These are phyloP conservation scores for Gouania willdenowi DNA, from an alignment of 2,797 vertebrate species.

Conservation along the genomic window DNA sequence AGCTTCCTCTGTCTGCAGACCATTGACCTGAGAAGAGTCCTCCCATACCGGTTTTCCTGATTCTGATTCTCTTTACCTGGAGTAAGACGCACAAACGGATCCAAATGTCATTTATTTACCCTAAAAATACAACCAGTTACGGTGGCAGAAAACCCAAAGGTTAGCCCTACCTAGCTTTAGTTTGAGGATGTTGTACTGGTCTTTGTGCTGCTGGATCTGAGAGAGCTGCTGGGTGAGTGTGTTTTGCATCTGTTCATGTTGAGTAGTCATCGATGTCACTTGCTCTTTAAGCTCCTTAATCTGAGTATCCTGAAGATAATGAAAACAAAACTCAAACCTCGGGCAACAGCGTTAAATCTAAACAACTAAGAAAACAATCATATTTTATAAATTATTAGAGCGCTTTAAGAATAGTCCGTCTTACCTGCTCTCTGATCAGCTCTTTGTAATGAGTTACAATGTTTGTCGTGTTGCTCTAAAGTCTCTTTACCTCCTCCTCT, in stretches of 20 bases:
- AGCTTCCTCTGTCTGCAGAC: constrained; percentile 88
- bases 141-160: no score
- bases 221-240: constrained; percentile 85
- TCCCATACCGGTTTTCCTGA: constrained; percentile 65
- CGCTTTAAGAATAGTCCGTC: background rate
- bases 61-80: constrained; percentile 88
- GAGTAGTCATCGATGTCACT: constrained; percentile 72
- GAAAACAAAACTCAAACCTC: background rate
- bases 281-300: constrained; percentile 91
- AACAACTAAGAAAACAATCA: background rate
- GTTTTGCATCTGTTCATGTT: constrained; percentile 86
- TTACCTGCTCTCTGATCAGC: constrained; percentile 94
- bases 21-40: constrained; percentile 84
- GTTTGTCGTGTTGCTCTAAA: constrained; percentile 94
- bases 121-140: background rate
- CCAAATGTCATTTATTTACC: no score
- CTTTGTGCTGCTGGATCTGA: constrained; percentile 97
- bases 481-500: constrained; percentile 97
- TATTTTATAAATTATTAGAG: background rate
- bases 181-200: constrained; percentile 98
- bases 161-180: constrained; percentile 85
- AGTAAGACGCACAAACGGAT: background rate
- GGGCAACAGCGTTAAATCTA: background rate
- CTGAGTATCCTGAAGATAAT: constrained; percentile 81
- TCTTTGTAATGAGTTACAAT: constrained; percentile 97